A percentile compares a stretch with the other conserved stretches of the same genome.
These are phyloP conservation scores for Erithacus rubecula DNA, from an alignment of 2,797 vertebrate genomes.

Conservation along the genomic window DNA sequence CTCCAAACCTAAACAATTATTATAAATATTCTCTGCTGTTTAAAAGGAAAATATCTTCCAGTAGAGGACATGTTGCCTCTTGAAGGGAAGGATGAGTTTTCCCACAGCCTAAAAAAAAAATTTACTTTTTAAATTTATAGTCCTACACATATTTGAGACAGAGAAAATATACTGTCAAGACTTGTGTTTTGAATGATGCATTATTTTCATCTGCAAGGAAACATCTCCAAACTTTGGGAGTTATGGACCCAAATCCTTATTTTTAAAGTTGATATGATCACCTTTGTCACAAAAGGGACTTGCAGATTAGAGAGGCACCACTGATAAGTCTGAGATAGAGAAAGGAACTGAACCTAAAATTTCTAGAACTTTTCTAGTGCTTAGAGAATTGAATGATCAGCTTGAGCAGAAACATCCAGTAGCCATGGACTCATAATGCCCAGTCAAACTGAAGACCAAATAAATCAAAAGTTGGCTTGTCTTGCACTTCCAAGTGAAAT, in stretches of 20 bases:
- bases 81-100: background rate
- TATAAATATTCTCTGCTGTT: background rate
- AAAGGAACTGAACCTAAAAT: background rate
- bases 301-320: background rate
- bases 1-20: background rate
- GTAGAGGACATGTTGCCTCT: background rate
- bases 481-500: background rate
- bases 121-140: background rate
- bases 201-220: background rate
- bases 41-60: background rate
- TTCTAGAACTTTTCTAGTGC: background rate
- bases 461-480: background rate
- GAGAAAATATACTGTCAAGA: background rate
- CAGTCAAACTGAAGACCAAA: background rate
- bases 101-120: background rate
- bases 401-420: background rate
- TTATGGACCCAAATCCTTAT: background rate
- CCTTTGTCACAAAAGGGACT: background rate
- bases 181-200: background rate
- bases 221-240: background rate
- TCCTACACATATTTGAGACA: background rate
- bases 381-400: background rate
- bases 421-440: background rate
- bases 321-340: background rate
- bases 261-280: background rate